A percentile compares a stretch with the other conserved stretches of the same genome.
phyloP scores from a whole-genome alignment of 1,140 invertebrate species.

The Zaprionus nigranus region DNA sequence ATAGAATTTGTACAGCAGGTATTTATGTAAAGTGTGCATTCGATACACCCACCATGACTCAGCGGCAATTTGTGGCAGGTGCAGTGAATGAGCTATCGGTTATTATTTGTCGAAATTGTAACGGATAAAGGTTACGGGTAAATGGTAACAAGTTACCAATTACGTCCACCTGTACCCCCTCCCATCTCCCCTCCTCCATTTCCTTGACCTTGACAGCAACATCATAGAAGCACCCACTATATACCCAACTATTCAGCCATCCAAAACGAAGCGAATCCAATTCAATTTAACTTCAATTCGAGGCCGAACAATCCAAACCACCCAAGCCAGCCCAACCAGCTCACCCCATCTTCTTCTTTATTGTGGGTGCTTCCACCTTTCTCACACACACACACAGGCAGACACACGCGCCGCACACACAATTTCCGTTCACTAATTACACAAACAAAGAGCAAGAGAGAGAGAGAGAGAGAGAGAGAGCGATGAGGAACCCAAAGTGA shows the following conservation, averaged over 20 bases:
- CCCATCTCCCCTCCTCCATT: neutral
- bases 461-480: conserved; percentile 1
- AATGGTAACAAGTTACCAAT: neutral
- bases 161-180: neutral
- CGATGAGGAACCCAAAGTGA: conserved; percentile 12
- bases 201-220: conserved; percentile 52
- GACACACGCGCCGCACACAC: conserved; percentile 44
- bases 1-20: neutral
- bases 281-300: conserved; percentile 1
- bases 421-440: conserved; percentile 72
- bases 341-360: neutral
- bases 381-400: conserved; percentile 22
- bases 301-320: neutral
- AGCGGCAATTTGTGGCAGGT: conserved; percentile 24
- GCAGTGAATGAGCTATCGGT: conserved; percentile 30
- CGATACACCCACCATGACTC: conserved; percentile 8
- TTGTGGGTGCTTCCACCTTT: conserved; percentile 7
- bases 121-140: neutral
- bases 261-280: neutral
- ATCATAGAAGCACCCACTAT: neutral
- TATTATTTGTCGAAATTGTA: neutral
- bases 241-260: neutral
- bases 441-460: conserved; percentile 38
- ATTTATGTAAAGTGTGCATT: neutral
- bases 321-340: neutral